Evolutionary conservation across 64 coral and sea anemone species (phyloP).

Genomic region (Platygyra sinensis): DNA sequence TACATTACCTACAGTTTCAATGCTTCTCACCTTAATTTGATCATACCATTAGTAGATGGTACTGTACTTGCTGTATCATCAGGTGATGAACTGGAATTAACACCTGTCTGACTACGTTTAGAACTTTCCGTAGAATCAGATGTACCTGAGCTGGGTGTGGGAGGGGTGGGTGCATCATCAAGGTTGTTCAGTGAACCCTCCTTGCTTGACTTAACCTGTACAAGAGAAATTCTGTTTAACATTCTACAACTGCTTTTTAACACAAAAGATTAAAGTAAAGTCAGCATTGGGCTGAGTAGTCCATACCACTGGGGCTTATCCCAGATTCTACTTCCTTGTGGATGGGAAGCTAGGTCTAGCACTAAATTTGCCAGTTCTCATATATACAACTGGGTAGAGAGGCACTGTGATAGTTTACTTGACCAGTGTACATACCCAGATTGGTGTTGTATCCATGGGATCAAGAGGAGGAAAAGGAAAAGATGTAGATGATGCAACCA

Average conservation of each 20-base stretch:
- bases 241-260: too few species aligned
- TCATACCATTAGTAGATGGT: constrained; percentile 41
- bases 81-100: constrained; percentile 41
- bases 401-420: neutral
- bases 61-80: constrained; percentile 43
- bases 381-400: too few species aligned
- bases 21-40: constrained; percentile 29
- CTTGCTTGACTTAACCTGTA: constrained; percentile 82
- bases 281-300: neutral
- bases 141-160: constrained; percentile 82
- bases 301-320: too few species aligned
- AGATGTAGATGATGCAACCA: constrained; percentile 76
- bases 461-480: constrained; percentile 96
- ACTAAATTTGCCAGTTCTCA: too few species aligned
- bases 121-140: constrained; percentile 91
- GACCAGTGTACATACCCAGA: constrained; percentile 74
- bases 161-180: constrained; percentile 79
- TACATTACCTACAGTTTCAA: too few species aligned
- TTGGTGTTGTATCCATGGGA: constrained; percentile 98
- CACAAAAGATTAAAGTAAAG: neutral
- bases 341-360: too few species aligned
- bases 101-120: constrained; percentile 59
- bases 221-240: neutral
- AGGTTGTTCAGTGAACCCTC: constrained; percentile 82
- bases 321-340: neutral